Evolutionary conservation across 2,888 invertebrate genomes (phyloP), one percentile per base, ranked within the genome.

Genomic region (Digitonthophagus gazella): DNA sequence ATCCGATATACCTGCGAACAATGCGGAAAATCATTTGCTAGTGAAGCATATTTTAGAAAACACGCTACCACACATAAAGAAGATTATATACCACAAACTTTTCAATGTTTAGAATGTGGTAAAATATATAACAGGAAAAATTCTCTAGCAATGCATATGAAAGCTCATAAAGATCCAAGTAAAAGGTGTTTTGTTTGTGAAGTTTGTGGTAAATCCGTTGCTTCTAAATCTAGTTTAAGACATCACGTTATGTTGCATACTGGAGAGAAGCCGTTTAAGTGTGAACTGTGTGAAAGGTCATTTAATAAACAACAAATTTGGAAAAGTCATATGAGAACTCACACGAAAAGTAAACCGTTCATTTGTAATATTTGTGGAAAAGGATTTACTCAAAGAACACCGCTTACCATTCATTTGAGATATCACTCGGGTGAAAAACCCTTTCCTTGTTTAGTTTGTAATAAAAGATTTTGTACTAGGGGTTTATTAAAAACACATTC

Each of bases 211-310:
- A 86, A 86, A 2, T 80, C 80, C 0, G 75, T 82, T 0, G 80
- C 80, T 0, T 81, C 79, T 1, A 80, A 79, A 67, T 74, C 80
- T 11, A 80, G 55, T 28, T 55, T 67, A 58, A 65, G 15, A n/a
- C 16, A 67, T 5, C 86, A 86, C 72, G 76, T 82, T 66, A 76
- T 85, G 6, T 81, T 83, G 3, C 85, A 86, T 70, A 84, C 84
- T 0, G 85, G 85, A 0, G 85, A 84, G 68, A 85, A 84, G 63
- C 85, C 85, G 0, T 85, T 84, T 76, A 82, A 81, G 67, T 83
- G 74, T 61, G 68, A 73, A 11, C 20, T 58, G 14, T 74, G 74
- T 65, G 67, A 67, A 11, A 61, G 18, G 18, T 61, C 61, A n/a
- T 61, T 61, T 20, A 61, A 61, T 61, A 78, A 76, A 67, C 75